phyloP scores from a whole-genome alignment of 2,797 vertebrate genomes.

The Sphenopsis melanotis region DNA sequence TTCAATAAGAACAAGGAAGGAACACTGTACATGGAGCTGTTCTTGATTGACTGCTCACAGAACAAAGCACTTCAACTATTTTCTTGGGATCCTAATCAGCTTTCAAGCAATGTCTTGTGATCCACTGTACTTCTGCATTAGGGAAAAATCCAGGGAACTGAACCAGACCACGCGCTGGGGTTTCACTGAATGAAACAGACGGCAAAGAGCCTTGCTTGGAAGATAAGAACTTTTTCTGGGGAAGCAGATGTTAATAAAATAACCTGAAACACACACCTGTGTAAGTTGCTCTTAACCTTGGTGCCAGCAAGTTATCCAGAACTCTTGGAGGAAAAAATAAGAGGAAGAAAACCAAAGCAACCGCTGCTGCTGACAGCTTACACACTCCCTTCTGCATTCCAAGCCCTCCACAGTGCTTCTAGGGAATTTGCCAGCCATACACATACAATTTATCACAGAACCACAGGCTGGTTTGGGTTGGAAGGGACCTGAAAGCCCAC shows the following conservation, averaged over 20 bases:
- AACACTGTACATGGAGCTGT: rapidly evolving
- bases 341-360: not conserved
- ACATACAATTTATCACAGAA: not conserved
- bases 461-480: not conserved
- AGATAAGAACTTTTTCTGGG: not conserved
- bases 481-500: not conserved
- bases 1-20: not conserved
- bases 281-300: not conserved
- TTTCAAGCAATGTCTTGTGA: not conserved
- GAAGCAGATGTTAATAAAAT: not conserved
- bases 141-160: not conserved
- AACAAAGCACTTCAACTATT: not conserved
- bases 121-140: not conserved
- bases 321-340: not conserved
- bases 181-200: not conserved
- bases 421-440: not conserved
- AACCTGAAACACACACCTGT: not conserved
- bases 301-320: not conserved
- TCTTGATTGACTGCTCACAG: rapidly evolving
- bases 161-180: rapidly evolving
- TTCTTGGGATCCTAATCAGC: not conserved
- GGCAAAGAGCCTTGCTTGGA: not conserved
- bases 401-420: not conserved
- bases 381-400: not conserved
- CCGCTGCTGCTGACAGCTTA: not conserved